Evolutionary conservation across 92 coral and sea anemone genomes (phyloP), one percentile per base, ranked within the genome.

Genomic region (Epizoanthus rinbou): DNA sequence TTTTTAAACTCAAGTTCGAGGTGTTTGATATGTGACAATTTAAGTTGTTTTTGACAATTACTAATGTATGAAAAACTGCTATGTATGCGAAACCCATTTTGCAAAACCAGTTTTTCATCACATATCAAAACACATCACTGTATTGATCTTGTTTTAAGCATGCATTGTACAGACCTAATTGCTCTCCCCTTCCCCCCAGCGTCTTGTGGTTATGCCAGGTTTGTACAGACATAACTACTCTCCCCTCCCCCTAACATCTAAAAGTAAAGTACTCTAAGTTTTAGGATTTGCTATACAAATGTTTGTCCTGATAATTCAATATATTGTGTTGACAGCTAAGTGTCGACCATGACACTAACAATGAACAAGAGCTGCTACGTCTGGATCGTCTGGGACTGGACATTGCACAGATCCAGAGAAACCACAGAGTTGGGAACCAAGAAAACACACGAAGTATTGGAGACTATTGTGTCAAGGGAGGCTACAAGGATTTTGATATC

Each of bases 401-500:
- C 83, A 88, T 91, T 50, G 88, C 84, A 43, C 92, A 96, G 64
- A 96, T 96, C 43, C 91, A 86, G 52, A 75, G 94, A 68, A 94
- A 92, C 57, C 91, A 57, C 16, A 86, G 94, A 74, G 89, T 96
- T 74, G 95, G 98, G 24, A 91, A 91, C 86, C 99, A 96, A 75
- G 98, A 94, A 79, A 91, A 91, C 82, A 96, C 99, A 58, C 85
- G 99, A 63, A 90, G 94, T 57, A 96, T 96, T 68, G 99, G 99
- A 24, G 99, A 96, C 74, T 96, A 96, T 67, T 87, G 96, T 54
- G 98, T 96, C 18, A 96, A 96, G 80, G 99, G 99, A 54, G 99
- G 99, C 52, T 96, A 96, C 79, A 96, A 96, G 85, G 99, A 96
- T 57, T 96, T 93, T 83, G 99, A 96, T 73, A 91, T 96, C 21